A percentile compares a stretch with the other conserved stretches of the same genome.
These are phyloP conservation scores for Trachelus iudaicus DNA, from an alignment of 2,888 invertebrate species.

Conservation along the genomic window DNA sequence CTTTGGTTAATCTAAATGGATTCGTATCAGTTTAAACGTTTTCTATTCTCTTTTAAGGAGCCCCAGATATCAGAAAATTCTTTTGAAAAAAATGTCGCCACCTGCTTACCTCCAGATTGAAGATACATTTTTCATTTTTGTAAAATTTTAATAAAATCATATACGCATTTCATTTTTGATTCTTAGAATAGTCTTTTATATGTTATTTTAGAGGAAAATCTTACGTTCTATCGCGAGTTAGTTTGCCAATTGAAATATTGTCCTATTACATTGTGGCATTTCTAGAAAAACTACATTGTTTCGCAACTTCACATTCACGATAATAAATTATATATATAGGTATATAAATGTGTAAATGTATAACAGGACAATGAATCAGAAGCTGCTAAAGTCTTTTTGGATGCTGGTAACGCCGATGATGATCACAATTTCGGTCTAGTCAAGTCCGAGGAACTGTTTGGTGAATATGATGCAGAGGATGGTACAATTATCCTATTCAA, in stretches of 20 bases:
- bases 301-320: neutral
- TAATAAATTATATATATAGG: neutral
- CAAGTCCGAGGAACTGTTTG: constrained; percentile 79
- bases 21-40: too few species aligned
- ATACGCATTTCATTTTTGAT: too few species aligned
- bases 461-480: constrained; percentile 82
- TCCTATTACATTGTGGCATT: too few species aligned
- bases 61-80: neutral
- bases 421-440: constrained; percentile 91
- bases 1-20: too few species aligned
- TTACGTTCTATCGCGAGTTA: too few species aligned
- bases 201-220: too few species aligned
- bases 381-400: constrained; percentile 85
- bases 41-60: constrained; percentile 11
- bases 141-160: too few species aligned
- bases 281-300: too few species aligned
- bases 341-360: constrained; percentile 2
- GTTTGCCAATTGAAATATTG: too few species aligned
- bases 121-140: too few species aligned
- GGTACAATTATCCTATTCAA: constrained; percentile 91
- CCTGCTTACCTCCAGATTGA: too few species aligned
- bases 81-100: neutral
- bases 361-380: constrained; percentile 77
- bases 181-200: too few species aligned
- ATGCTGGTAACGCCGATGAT: constrained; percentile 84